These are phyloP conservation scores for Arenaria interpres DNA, from an alignment of 2,113 vertebrate genomes.

Conservation along the genomic window DNA sequence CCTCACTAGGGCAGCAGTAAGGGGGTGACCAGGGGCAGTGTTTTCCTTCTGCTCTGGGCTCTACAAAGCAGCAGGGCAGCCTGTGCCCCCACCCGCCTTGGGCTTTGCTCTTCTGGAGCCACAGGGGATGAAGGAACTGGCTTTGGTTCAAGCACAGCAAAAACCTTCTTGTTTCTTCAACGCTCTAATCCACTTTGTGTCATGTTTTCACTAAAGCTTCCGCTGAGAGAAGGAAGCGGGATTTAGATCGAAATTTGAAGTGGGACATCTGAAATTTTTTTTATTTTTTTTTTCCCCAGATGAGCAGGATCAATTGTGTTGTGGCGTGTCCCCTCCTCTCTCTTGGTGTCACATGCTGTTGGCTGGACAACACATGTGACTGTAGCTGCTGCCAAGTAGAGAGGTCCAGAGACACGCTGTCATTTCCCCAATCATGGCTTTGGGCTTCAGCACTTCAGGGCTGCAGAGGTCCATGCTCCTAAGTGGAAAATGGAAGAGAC, in stretches of 20 bases:
- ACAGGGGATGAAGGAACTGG: accelerated
- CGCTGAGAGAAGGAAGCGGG: background rate
- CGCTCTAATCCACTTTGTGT: background rate
- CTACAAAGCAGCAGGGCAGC: accelerated
- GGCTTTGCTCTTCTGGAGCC: background rate
- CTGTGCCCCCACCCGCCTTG: accelerated
- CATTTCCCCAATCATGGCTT: background rate
- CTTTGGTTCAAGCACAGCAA: too few relatives aligned
- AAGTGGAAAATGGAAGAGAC: background rate
- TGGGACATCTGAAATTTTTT: background rate
- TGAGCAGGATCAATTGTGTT: background rate
- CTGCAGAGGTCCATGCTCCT: background rate
- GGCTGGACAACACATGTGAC: accelerated
- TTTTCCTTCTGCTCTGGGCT: accelerated
- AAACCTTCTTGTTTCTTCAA: accelerated
- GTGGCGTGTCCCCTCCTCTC: background rate
- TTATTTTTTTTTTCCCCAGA: accelerated
- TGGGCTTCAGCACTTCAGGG: background rate
- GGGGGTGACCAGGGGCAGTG: accelerated
- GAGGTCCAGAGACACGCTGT: background rate
- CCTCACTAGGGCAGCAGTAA: accelerated
- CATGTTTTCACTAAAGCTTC: background rate
- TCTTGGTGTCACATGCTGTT: accelerated
- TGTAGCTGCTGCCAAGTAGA: background rate
- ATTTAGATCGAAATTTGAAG: background rate